Percentiles rank a stretch among this genome's conserved stretches.
Conservation (phyloP, 2,113 vertebrate genomes). For the Tachycineta bicolor region DNA sequence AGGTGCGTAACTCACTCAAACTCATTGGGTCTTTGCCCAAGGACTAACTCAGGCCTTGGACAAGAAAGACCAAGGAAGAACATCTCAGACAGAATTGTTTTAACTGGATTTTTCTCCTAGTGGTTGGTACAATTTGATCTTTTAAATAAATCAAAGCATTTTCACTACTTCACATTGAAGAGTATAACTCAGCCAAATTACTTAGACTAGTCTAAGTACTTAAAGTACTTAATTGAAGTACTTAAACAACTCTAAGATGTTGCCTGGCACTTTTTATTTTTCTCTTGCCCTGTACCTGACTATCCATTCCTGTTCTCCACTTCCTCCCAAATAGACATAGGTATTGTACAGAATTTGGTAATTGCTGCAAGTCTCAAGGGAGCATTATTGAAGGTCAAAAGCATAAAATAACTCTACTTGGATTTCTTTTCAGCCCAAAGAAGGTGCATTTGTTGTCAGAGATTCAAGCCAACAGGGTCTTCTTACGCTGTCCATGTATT, state of each 20-base stretch:
- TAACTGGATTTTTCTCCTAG: background rate
- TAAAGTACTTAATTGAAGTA: too few relatives aligned
- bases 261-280: background rate
- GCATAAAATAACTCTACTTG: background rate
- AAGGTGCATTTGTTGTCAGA: conserved; percentile 87
- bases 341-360: background rate
- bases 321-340: background rate
- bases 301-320: background rate
- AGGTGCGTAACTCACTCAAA: background rate
- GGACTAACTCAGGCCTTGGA: background rate
- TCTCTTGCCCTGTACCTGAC: background rate
- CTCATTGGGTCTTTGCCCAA: background rate
- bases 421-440: conserved; percentile 79
- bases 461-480: conserved; percentile 85
- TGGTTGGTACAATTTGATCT: background rate
- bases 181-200: background rate
- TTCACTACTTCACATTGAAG: background rate
- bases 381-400: background rate
- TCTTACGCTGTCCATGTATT: conserved; percentile 85
- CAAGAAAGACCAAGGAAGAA: background rate
- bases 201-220: background rate
- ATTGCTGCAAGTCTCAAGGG: background rate
- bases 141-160: background rate
- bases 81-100: background rate
- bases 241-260: background rate